These are phyloP conservation scores for Poecile montanus DNA, from an alignment of 2,797 vertebrate species.

Conservation along the genomic window DNA sequence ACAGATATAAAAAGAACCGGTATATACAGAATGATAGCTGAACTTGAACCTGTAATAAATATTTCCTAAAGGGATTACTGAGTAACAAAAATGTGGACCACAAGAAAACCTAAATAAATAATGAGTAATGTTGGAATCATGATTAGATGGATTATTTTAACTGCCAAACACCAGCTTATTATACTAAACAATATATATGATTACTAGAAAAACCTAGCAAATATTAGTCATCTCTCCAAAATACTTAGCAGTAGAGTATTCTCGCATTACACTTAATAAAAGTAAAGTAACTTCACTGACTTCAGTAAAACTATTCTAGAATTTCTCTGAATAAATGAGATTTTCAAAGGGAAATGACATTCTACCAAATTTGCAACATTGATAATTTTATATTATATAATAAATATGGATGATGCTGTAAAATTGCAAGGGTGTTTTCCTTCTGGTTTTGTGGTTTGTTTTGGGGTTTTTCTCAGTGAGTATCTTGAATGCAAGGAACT, in stretches of 20 bases:
- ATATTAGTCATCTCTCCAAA: background rate
- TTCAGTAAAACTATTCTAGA: background rate
- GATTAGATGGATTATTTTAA: background rate
- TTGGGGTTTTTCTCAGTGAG: background rate
- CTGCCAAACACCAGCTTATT: background rate
- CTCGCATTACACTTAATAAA: background rate
- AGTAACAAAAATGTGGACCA: background rate
- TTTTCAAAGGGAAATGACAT: background rate
- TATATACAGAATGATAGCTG: background rate
- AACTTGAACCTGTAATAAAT: background rate
- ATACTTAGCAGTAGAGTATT: background rate
- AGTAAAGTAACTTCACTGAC: background rate
- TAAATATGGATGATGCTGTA: background rate
- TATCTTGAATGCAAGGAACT: background rate
- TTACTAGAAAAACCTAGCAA: background rate
- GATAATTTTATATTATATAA: background rate
- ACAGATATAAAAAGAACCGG: background rate
- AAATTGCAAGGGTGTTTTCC: background rate
- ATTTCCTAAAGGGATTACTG: background rate
- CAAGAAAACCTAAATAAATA: slow-evolving; percentile 19
- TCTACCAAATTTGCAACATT: background rate
- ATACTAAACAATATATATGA: background rate
- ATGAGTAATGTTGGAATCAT: background rate
- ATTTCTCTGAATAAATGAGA: background rate
- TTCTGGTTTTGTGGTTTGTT: background rate